Conservation (phyloP, 2,113 vertebrate genomes). For the Oncorhynchus clarkii region DNA sequence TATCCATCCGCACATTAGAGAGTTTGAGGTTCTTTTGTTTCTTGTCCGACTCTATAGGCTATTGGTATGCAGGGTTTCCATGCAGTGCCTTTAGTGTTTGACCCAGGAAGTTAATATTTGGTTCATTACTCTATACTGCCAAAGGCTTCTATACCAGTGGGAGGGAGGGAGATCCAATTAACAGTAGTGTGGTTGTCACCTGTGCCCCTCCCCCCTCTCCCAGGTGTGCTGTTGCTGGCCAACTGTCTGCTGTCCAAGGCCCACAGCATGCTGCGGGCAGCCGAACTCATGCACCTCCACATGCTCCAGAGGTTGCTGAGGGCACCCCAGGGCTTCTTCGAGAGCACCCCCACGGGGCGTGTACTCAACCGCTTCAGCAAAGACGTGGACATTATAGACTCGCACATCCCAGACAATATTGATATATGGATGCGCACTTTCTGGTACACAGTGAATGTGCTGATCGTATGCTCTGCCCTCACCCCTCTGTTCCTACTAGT, state of each 20-base stretch:
- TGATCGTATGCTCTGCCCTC: conserved; percentile 80
- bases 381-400: conserved; percentile 80
- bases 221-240: conserved; percentile 76
- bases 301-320: conserved; percentile 75
- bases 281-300: conserved; percentile 70
- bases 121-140: background rate
- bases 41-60: too few species aligned
- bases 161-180: conserved; percentile 39
- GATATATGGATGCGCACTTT: conserved; percentile 84
- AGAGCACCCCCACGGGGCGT: conserved; percentile 76
- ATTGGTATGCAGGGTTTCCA: background rate
- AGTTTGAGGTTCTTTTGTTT: background rate
- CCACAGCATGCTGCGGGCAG: conserved; percentile 75
- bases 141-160: background rate
- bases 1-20: background rate
- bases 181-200: conserved; percentile 36
- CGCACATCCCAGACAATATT: conserved; percentile 76
- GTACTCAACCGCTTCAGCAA: conserved; percentile 81
- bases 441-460: conserved; percentile 82
- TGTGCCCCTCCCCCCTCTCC: conserved; percentile 29
- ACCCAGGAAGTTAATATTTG: background rate
- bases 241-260: conserved; percentile 73
- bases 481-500: conserved; percentile 81
- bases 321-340: conserved; percentile 77
- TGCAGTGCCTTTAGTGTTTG: background rate